Base-by-base conservation (phyloP, 2,888 invertebrate species). In the Penaeus monodon region DNA sequence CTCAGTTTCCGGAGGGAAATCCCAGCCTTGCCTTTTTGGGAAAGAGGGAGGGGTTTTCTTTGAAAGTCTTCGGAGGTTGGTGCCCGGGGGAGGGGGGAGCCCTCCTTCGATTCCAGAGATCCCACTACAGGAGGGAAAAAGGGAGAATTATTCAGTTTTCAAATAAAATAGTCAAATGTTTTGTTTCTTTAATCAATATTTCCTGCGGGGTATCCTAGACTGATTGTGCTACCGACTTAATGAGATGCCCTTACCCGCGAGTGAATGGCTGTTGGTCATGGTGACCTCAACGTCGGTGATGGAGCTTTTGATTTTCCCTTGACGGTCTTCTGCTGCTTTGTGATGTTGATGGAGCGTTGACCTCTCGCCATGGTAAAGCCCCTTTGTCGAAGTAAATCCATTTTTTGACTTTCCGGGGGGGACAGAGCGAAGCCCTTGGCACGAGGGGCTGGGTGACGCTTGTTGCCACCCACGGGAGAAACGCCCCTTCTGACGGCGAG, bases 191-290 rank as follows among this genome's bases (percentile, higher is more conserved):
- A 7, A 8, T 44, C 44, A 44, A 44, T 44, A 8, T 44, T 44
- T 44, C 6, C 4, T 44, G 10, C 4, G 44, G 44, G 10, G 4
- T 44, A 7, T 44, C 44, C 8, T 10, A 44, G 44, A 7, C 4
- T 44, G 10, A 44, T 10, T 44, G 10, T 44, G 44, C 44, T 68
- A 27, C 24, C 68, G 10, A 27, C 8, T 44, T 27, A 14, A 24
- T 29, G 65, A 20, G 57, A 66, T 12, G 12, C 64, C 74, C 4
- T 8, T 89, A 89, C 85, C 88, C 88, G 29, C 96, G 96, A 91
- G 96, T 96, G 93, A 97, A 97, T 97, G 97, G 88, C 96, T 95
- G 93, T 97, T 97, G 89, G 97, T 96, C 97, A 97, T 97, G 76
- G 97, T 97, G 83, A 97, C 95, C 92, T 96, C 96, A 91, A 96